A percentile compares a stretch with the other conserved stretches of the same genome.
Evolutionary conservation across 2,113 vertebrate genomes (phyloP).

Genomic region (Bubo blakistoni): DNA sequence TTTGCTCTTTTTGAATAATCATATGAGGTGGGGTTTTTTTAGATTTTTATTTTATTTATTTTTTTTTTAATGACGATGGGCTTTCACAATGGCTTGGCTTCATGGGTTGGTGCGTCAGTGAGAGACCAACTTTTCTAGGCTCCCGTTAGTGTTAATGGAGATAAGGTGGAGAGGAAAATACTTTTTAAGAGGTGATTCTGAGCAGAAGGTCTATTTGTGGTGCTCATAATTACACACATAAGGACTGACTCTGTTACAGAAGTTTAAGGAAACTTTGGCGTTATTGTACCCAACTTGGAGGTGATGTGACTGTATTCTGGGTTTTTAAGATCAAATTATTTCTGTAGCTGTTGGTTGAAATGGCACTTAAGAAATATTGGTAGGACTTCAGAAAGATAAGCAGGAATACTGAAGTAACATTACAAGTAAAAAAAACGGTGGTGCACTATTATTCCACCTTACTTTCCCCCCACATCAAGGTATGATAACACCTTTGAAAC

Average conservation of each 20-base stretch:
- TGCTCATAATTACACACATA: neutral
- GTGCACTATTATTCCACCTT: neutral
- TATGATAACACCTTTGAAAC: neutral
- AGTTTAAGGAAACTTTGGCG: neutral
- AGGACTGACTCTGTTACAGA: neutral
- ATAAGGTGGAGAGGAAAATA: neutral
- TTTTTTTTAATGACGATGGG: neutral
- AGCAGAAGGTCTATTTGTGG: neutral
- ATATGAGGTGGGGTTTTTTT: neutral
- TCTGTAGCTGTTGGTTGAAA: neutral
- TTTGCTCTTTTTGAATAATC: neutral
- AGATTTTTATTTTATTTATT: neutral
- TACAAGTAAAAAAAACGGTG: neutral
- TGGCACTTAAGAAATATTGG: neutral
- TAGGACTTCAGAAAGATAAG: neutral
- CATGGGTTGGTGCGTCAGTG: neutral
- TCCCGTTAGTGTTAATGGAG: neutral
- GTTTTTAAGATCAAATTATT: neutral
- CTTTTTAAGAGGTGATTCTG: neutral
- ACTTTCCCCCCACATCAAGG: accelerated
- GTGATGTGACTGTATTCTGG: neutral
- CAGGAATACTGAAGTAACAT: neutral
- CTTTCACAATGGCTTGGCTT: neutral
- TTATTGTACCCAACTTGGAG: neutral
- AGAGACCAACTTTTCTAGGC: neutral